Percentiles rank a stretch among this genome's conserved stretches.
Conservation (phyloP, 2,888 invertebrate species). For the Caenorhabditis doughertyi region DNA sequence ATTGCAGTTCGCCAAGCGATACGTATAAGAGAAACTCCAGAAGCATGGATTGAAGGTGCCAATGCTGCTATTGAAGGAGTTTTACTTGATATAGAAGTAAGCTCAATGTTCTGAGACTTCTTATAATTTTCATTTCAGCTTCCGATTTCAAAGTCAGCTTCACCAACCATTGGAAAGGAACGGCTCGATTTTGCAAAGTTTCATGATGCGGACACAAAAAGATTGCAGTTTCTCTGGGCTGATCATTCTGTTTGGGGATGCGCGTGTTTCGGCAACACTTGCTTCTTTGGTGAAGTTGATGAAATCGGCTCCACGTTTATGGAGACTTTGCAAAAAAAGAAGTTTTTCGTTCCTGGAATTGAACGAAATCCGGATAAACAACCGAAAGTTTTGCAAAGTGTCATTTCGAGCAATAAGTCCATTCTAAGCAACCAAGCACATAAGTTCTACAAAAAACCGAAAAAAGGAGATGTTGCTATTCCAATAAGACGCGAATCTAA, state of each 20-base stretch:
- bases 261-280: slow-evolving; percentile 96
- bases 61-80: slow-evolving; percentile 60
- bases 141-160: slow-evolving; percentile 43
- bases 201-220: slow-evolving; percentile 90
- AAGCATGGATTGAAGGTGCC: slow-evolving; percentile 66
- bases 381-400: slow-evolving; percentile 70
- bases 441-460: slow-evolving; percentile 45
- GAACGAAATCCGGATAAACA: slow-evolving; percentile 59
- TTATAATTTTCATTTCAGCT: slow-evolving; percentile 32
- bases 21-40: slow-evolving; percentile 39
- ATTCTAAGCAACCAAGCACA: slow-evolving; percentile 44
- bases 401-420: slow-evolving; percentile 47
- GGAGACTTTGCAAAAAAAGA: slow-evolving; percentile 47
- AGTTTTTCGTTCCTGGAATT: slow-evolving; percentile 66
- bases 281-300: slow-evolving; percentile 94
- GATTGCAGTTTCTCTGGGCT: slow-evolving; percentile 93
- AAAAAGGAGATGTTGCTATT: slow-evolving; percentile 10
- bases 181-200: slow-evolving; percentile 83
- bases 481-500: slow-evolving; percentile 15
- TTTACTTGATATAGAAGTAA: slow-evolving; percentile 62
- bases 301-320: slow-evolving; percentile 68
- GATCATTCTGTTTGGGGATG: slow-evolving; percentile 88
- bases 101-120: neutral
- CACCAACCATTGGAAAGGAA: slow-evolving; percentile 48
- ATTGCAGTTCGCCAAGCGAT: slow-evolving; percentile 66